Evolutionary conservation across 2,113 vertebrate species (phyloP).

Genomic region (Fukomys damarensis): DNA sequence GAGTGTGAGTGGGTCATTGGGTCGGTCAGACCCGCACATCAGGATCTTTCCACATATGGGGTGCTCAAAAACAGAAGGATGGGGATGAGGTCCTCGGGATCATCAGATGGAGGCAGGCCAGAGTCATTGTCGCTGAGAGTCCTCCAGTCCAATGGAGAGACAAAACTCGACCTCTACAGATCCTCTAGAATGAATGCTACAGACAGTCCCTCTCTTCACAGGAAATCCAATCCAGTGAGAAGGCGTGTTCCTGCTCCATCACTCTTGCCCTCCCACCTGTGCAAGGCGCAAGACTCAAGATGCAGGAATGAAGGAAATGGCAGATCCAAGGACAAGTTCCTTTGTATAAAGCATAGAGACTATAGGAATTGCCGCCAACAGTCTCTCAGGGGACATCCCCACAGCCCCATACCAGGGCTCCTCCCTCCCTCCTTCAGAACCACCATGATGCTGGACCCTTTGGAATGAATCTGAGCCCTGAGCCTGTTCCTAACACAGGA

Average conservation of each 20-base stretch:
- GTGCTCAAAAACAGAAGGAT: not conserved
- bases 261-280: not conserved
- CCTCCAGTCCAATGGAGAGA: not conserved
- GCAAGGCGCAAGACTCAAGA: not conserved
- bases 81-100: not conserved
- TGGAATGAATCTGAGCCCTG: constrained; percentile 28
- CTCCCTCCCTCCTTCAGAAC: not conserved
- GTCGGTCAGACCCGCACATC: not conserved
- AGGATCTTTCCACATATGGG: not conserved
- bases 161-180: not conserved
- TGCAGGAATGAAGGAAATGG: not conserved
- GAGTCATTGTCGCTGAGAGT: not conserved
- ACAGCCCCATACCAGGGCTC: not conserved
- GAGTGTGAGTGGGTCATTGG: not conserved
- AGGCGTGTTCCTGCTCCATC: not conserved
- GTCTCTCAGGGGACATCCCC: not conserved
- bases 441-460: not conserved
- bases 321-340: not conserved
- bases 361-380: not conserved
- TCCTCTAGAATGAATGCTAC: not conserved
- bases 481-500: constrained; percentile 41
- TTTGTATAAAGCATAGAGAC: constrained; percentile 1
- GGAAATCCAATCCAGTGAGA: not conserved
- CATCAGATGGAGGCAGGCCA: not conserved
- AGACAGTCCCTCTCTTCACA: not conserved